phyloP scores from a whole-genome alignment of 2,113 vertebrate genomes.

The Trichechus manatus region DNA sequence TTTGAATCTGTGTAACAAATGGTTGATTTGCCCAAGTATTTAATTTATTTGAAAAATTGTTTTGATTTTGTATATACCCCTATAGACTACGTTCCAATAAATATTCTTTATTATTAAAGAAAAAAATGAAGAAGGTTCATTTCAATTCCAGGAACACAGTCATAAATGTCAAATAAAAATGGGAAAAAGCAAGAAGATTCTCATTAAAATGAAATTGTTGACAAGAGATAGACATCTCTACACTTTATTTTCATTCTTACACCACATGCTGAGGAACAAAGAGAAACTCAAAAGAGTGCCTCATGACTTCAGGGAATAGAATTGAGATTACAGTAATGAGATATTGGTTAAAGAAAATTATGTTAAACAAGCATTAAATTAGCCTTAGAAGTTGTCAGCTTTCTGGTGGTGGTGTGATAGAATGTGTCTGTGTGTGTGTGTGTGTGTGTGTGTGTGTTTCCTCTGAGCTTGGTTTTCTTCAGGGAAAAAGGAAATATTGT shows the following conservation, averaged over 20 bases:
- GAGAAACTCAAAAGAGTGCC: not conserved
- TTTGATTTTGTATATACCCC: not conserved
- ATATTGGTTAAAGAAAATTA: constrained; percentile 51
- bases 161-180: not conserved
- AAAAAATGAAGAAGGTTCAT: not conserved
- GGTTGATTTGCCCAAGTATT: not conserved
- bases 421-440: not conserved
- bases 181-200: not conserved
- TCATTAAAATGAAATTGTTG: constrained; percentile 53
- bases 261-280: not conserved
- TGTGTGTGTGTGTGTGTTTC: not conserved
- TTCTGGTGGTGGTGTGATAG: not conserved
- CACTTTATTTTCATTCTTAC: not conserved
- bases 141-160: not conserved
- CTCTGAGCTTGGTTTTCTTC: not conserved
- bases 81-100: not conserved
- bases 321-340: constrained; percentile 34
- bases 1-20: constrained; percentile 40
- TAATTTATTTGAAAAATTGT: not conserved
- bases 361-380: constrained; percentile 64
- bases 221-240: constrained; percentile 7
- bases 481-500: not conserved
- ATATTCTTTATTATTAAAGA: constrained; percentile 26
- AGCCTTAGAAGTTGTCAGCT: constrained; percentile 29
- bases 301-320: not conserved